Conservation (phyloP, 1,140 invertebrate species). For the Antheraea pernyi region DNA sequence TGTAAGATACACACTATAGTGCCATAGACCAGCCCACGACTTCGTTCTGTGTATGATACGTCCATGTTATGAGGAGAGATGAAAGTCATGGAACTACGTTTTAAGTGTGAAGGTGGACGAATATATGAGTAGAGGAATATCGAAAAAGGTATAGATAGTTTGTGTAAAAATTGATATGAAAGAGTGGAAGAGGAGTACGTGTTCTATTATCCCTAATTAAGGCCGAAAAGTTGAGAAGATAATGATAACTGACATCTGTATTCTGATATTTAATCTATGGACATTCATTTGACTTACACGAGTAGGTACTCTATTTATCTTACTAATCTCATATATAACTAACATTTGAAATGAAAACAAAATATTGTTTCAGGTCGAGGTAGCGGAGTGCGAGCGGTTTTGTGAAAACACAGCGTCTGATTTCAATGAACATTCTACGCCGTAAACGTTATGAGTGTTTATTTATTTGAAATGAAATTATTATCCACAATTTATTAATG, state of each 20-base stretch:
- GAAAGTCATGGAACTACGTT: too few species aligned
- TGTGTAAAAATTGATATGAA: too few species aligned
- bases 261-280: not conserved
- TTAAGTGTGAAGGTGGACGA: too few species aligned
- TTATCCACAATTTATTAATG: not conserved
- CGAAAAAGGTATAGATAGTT: too few species aligned
- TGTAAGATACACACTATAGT: too few species aligned
- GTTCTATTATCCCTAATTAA: too few species aligned
- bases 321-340: slow-evolving; percentile 14
- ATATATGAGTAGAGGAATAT: too few species aligned
- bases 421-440: not conserved
- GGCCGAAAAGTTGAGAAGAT: too few species aligned
- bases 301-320: slow-evolving; percentile 20
- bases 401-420: slow-evolving; percentile 16
- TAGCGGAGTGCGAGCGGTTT: slow-evolving; percentile 8
- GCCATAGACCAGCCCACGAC: too few species aligned
- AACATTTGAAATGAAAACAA: slow-evolving; percentile 19
- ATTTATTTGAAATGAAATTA: not conserved
- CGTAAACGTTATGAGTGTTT: not conserved
- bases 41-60: too few species aligned
- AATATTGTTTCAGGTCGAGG: slow-evolving; percentile 21
- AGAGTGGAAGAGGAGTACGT: too few species aligned
- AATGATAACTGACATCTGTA: not conserved
- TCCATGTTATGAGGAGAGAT: too few species aligned
- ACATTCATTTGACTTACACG: not conserved